A percentile compares a stretch with the other conserved stretches of the same genome.
Conservation (phyloP, 2,113 vertebrate genomes). For the Malurus alboscapulatus region DNA sequence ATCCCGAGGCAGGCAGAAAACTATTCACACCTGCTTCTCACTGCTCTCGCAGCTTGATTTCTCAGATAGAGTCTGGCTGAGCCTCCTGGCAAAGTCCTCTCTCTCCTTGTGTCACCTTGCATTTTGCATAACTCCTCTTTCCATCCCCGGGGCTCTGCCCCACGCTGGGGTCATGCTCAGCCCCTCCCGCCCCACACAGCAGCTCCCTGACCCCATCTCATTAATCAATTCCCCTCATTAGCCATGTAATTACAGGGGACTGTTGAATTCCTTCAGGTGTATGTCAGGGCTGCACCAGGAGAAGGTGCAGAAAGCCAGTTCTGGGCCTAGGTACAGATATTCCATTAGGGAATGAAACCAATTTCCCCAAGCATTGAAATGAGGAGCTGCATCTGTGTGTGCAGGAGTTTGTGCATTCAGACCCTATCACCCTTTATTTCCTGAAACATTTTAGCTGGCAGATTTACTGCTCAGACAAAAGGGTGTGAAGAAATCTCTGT, state of each 20-base stretch:
- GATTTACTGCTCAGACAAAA: not conserved
- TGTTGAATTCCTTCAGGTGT: not conserved
- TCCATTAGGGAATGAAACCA: not conserved
- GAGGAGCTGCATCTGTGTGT: not conserved
- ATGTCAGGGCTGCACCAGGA: not conserved
- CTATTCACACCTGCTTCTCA: conserved; percentile 21
- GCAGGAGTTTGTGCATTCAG: not conserved
- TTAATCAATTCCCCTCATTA: not conserved
- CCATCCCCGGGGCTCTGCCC: not conserved
- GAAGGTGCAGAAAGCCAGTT: not conserved
- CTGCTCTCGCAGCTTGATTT: conserved; percentile 15
- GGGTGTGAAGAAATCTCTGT: not conserved
- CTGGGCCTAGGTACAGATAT: not conserved
- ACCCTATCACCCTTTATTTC: not conserved
- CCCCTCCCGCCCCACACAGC: not conserved
- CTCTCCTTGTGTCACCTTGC: not conserved
- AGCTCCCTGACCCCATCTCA: not conserved
- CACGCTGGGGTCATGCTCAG: not conserved
- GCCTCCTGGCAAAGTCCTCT: not conserved
- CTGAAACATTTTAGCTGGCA: not conserved
- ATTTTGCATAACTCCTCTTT: not conserved
- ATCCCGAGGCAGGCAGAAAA: conserved; percentile 4
- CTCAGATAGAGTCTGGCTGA: not conserved
- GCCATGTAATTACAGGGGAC: not conserved
- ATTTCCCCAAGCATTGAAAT: not conserved